Evolutionary conservation across 1,140 invertebrate genomes (phyloP).

Genomic region (Ephestia elutella): DNA sequence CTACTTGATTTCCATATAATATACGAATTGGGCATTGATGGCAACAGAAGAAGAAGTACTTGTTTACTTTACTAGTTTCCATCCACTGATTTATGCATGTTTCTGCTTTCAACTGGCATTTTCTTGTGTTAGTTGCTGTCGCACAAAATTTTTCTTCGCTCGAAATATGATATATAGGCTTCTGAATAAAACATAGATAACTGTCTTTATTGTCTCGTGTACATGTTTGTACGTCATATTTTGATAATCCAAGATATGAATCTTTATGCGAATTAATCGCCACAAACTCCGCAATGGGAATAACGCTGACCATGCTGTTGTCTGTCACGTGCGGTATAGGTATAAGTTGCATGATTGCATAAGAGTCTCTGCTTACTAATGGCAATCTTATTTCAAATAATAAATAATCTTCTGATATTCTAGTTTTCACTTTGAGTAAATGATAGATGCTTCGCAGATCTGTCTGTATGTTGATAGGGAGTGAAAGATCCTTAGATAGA

Average conservation of each 20-base stretch:
- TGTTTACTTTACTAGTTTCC: neutral
- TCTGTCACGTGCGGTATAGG: constrained; percentile 6
- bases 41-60: constrained; percentile 12
- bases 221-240: constrained; percentile 11
- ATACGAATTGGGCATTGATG: constrained; percentile 6
- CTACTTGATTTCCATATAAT: constrained; percentile 14
- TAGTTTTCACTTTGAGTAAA: constrained; percentile 17
- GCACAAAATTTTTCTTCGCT: constrained; percentile 13
- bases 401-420: constrained; percentile 14
- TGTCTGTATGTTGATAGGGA: neutral
- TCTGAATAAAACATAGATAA: constrained; percentile 11
- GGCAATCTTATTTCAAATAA: constrained; percentile 23
- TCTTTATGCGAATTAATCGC: constrained; percentile 18
- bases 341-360: constrained; percentile 15
- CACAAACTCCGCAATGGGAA: constrained; percentile 10
- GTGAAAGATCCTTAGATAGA: neutral
- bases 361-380: constrained; percentile 18
- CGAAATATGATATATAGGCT: constrained; percentile 16
- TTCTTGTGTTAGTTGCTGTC: neutral
- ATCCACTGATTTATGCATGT: neutral
- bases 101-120: neutral
- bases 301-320: constrained; percentile 10
- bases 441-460: constrained; percentile 13
- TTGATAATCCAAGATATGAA: constrained; percentile 7
- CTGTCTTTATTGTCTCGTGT: neutral